phyloP scores from a whole-genome alignment of 2,113 vertebrate genomes.

The Girardinichthys multiradiatus region DNA sequence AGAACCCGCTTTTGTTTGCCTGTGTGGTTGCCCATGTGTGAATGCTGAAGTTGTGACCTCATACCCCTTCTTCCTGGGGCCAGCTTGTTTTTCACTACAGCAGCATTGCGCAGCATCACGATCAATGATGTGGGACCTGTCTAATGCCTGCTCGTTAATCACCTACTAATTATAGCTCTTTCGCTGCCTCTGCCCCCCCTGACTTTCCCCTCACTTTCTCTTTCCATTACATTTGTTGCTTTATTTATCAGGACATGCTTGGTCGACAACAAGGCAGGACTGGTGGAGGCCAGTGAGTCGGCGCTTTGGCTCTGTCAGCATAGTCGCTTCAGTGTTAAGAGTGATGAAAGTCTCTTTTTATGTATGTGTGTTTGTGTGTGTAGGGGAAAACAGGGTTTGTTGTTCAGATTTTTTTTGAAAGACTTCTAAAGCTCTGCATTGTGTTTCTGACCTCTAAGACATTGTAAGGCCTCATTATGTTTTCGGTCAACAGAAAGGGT shows the following conservation, averaged over 20 bases:
- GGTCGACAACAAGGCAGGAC: slow-evolving; percentile 37
- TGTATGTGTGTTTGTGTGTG: slow-evolving; percentile 1
- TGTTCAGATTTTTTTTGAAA: slow-evolving; percentile 58
- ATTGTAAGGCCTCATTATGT: slow-evolving; percentile 56
- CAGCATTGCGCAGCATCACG: slow-evolving; percentile 67
- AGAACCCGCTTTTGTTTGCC: slow-evolving; percentile 21
- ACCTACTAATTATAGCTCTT: slow-evolving; percentile 77
- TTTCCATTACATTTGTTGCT: slow-evolving; percentile 63
- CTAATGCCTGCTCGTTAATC: slow-evolving; percentile 78
- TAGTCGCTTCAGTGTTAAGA: slow-evolving; percentile 25
- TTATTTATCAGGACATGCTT: slow-evolving; percentile 72
- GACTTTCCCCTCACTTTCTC: slow-evolving; percentile 25
- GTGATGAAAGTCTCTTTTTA: slow-evolving; percentile 49
- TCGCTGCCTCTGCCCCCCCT: slow-evolving; percentile 20
- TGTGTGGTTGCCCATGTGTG: slow-evolving; percentile 12
- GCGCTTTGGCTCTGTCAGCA: slow-evolving; percentile 57
- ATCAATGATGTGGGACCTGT: slow-evolving; percentile 74
- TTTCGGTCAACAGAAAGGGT: slow-evolving; percentile 60
- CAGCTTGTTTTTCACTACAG: slow-evolving; percentile 54
- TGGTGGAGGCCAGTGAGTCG: slow-evolving; percentile 58
- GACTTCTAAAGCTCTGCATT: slow-evolving; percentile 41
- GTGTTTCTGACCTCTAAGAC: slow-evolving; percentile 57
- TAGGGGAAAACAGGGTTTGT: slow-evolving; percentile 13
- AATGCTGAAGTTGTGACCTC: slow-evolving; percentile 47
- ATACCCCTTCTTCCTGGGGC: slow-evolving; percentile 44